Conservation (phyloP, 2,797 vertebrate genomes). For the Cichlasoma orientale region DNA sequence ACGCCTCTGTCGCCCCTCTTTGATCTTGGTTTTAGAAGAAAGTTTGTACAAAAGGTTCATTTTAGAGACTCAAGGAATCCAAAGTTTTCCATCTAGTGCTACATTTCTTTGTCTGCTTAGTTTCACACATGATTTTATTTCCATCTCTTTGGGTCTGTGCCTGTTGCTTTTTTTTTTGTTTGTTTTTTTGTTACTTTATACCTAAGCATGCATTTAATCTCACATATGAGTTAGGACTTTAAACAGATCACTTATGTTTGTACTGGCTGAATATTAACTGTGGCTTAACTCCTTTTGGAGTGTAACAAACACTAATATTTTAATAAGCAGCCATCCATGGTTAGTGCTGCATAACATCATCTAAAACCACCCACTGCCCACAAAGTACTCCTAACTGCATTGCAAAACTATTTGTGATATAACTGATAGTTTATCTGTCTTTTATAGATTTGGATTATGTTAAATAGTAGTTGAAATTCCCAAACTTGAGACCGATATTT, state of each 20-base stretch:
- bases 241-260: background rate
- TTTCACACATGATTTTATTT: background rate
- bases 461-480: background rate
- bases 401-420: background rate
- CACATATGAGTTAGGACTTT: background rate
- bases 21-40: background rate
- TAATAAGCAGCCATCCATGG: background rate
- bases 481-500: background rate
- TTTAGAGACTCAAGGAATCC: background rate
- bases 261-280: background rate
- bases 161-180: background rate
- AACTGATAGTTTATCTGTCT: background rate
- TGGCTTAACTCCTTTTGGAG: background rate
- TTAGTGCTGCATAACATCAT: too few relatives aligned
- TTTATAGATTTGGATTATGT: background rate
- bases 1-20: background rate
- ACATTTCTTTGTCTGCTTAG: background rate
- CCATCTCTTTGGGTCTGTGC: background rate
- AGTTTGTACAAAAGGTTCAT: background rate
- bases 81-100: background rate
- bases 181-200: constrained; percentile 1
- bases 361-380: background rate
- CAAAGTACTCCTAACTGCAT: background rate
- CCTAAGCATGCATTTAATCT: background rate
- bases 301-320: background rate